Evolutionary conservation across 2,797 vertebrate species (phyloP), one percentile per base, ranked within the genome.

Genomic region (Tangara arthus): DNA sequence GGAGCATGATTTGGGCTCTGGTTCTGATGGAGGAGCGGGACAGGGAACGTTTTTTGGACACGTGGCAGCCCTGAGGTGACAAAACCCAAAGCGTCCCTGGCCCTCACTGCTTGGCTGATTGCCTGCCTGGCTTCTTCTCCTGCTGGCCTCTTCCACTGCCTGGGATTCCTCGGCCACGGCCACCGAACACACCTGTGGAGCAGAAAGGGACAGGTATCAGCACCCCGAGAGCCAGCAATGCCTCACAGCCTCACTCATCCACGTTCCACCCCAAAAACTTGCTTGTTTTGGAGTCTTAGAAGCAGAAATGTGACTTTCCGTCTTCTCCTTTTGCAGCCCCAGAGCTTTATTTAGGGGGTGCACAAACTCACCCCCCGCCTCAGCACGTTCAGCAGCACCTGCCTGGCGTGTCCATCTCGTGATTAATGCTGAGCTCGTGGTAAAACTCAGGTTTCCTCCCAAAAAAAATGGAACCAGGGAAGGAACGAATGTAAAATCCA

Each of bases 121-220:
- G 98, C 89, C 99, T 98, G 78, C 99, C 98, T 0, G 98, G 98
- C 96, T 99, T 99, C 76, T 99, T 99, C 59, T 99, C 99, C 14
- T 98, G 98, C 85, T 98, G 98, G 13, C 99, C 99, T 66, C 99
- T 98, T 27, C 99, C 98, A 0, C 97, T 98, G 55, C 98, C 98
- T 0, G 98, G 95, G 30, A 98, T 97, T 28, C 99, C 99, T 95
- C 99, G 94, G 94, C 97, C 93, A 34, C 99, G 98, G 34, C 98
- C 98, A 1, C 98, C 98, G 16, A 99, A 99, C 73, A 99, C 98
- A 96, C 98, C 98, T 99, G 49, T 0, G 6, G 47, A 16, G 47
- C 47, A 49, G 4, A 86, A 13, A 69, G 65, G 46, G 17, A 47
- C 12, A 8, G 17, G 7, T 4, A 1, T 32, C 7, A 37, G 64